phyloP scores from a whole-genome alignment of 2,113 vertebrate genomes.

The Tachuris rubrigastra region DNA sequence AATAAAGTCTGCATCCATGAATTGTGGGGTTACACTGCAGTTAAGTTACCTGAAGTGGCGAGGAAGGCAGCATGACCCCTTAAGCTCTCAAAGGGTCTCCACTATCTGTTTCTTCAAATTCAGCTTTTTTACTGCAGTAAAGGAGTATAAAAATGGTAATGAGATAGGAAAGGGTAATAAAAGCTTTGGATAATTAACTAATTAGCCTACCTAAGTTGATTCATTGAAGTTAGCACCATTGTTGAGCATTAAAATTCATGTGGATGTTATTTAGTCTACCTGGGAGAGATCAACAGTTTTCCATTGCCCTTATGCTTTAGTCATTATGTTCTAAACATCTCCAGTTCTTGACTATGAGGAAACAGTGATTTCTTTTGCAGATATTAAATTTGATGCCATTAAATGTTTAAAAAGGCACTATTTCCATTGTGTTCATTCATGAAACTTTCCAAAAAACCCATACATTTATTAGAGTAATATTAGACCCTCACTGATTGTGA shows the following conservation, averaged over 20 bases:
- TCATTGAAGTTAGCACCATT: neutral
- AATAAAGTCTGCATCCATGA: neutral
- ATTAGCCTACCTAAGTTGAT: neutral
- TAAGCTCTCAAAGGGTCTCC: neutral
- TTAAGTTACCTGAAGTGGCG: neutral
- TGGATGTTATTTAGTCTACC: neutral
- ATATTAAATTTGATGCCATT: neutral
- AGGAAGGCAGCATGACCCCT: neutral
- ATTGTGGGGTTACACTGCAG: neutral
- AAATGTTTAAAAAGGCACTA: neutral
- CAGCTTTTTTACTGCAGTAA: neutral
- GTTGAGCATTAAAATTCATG: neutral
- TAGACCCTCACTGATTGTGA: neutral
- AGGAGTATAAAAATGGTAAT: neutral
- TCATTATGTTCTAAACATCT: neutral
- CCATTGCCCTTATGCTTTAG: neutral
- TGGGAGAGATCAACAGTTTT: neutral
- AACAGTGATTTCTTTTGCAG: neutral
- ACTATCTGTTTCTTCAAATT: neutral
- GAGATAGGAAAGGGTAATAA: neutral
- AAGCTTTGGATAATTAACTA: neutral
- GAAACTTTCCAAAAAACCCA: neutral
- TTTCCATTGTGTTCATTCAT: neutral
- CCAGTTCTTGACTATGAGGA: neutral
- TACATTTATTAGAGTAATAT: neutral